Evolutionary conservation across 1,140 invertebrate genomes (phyloP), one percentile per base, ranked within the genome.

Genomic region (Lerema accius): DNA sequence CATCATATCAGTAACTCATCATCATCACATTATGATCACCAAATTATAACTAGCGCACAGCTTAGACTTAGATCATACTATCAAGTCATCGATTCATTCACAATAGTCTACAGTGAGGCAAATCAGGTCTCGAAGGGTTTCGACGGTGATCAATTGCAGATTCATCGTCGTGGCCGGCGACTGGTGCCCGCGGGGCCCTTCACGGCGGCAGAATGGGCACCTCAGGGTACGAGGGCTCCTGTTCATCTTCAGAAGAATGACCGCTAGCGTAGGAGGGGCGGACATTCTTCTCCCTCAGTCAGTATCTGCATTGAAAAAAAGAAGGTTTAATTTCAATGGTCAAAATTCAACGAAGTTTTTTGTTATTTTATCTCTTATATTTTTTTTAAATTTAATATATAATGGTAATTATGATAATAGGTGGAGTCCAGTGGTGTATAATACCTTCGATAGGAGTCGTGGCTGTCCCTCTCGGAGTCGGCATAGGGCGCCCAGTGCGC

Each of bases 201-300:
- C 72, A 82, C 13, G 66, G 63, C 53, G 78, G 74, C 63, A 79
- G 51, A 32, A 84, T 63, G 6, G 82, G 82, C 67, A 84, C 77
- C 70, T 85, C 84, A 6, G 78, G 72, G 62, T 79, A 83, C 7
- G 73, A 68, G 13, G 69, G 58, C 43, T 86, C 81, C 40, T 80
- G 76, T 48, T 88, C 85, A 4, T 87, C 86, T 51, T 88, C 86
- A 43, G 82, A 88, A 84, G 87, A 90, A 81, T 90, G 85, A 69
- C 78, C 78, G 73, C 82, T 82, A 63, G 78, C 58, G 63, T 82
- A 82, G 51, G 77, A 74, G 11, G 82, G 72, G 60, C 79, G 82
- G 65, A 79, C 87, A 90, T 78, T 86, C 85, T 88, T 90, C 77
- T 86, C 82, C 74, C 82, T 80, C 75, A 87, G 83, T 90, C 85